Conservation (phyloP, 2,797 vertebrate species). For the Takifugu rubripes region DNA sequence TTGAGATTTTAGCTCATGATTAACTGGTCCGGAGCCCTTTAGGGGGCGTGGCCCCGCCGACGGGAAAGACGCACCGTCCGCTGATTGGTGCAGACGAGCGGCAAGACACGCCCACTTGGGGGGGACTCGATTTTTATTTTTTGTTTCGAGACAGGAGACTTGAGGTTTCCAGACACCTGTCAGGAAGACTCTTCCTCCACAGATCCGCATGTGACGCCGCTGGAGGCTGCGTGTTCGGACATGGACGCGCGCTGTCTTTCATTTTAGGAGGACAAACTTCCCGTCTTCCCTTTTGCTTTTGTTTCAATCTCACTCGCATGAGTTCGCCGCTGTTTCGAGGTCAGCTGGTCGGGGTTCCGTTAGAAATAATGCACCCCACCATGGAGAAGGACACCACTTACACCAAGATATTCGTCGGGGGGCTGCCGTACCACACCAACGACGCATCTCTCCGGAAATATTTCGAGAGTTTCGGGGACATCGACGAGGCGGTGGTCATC, state of each 20-base stretch:
- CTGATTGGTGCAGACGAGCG: conserved; percentile 60
- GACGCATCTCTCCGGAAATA: conserved; percentile 90
- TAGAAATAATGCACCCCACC: conserved; percentile 85
- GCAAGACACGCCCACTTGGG: conserved; percentile 31
- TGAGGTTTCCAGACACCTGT: conserved; percentile 55
- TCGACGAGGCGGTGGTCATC: conserved; percentile 95
- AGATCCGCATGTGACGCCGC: conserved; percentile 14
- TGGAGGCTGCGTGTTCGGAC: conserved; percentile 19
- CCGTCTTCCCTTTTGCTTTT: neutral
- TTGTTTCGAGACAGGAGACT: conserved; percentile 36
- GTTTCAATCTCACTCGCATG: conserved; percentile 33
- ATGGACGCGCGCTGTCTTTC: conserved; percentile 38
- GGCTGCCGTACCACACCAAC: conserved; percentile 91
- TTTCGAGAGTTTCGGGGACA: conserved; percentile 93
- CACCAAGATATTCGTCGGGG: conserved; percentile 95
- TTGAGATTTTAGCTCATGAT: neutral
- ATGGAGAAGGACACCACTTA: conserved; percentile 91
- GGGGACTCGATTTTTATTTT: conserved; percentile 19
- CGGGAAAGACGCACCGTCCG: conserved; percentile 59
- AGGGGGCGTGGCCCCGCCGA: conserved; percentile 41
- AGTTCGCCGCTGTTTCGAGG: conserved; percentile 58
- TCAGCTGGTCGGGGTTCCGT: conserved; percentile 60
- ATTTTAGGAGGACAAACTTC: conserved; percentile 7
- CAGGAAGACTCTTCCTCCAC: conserved; percentile 26
- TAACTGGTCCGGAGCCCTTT: neutral